A percentile compares a stretch with the other conserved stretches of the same genome.
Conservation (phyloP, 2,888 invertebrate genomes). For the Chorisops tibialis region DNA sequence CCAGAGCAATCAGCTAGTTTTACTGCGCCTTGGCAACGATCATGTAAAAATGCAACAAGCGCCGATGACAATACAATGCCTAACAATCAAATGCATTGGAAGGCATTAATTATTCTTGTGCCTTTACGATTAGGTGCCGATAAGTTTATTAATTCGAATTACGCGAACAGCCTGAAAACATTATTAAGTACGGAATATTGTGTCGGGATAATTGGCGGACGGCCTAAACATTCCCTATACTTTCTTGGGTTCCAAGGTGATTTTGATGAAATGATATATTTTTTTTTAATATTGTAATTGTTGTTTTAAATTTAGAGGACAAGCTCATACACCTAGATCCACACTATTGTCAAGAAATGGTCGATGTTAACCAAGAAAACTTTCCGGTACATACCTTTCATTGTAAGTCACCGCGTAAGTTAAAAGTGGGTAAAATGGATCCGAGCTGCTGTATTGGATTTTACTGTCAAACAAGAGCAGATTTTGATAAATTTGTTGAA, state of each 20-base stretch:
- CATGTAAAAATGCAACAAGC: slow-evolving; percentile 14
- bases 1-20: slow-evolving; percentile 44
- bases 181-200: slow-evolving; percentile 77
- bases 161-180: slow-evolving; percentile 77
- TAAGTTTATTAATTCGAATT: slow-evolving; percentile 72
- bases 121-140: slow-evolving; percentile 86
- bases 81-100: slow-evolving; percentile 56
- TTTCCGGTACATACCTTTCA: slow-evolving; percentile 79
- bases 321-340: slow-evolving; percentile 90
- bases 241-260: slow-evolving; percentile 85
- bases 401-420: slow-evolving; percentile 80
- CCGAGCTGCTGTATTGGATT: slow-evolving; percentile 91
- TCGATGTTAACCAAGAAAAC: slow-evolving; percentile 76
- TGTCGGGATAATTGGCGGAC: slow-evolving; percentile 89
- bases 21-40: slow-evolving; percentile 31
- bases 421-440: slow-evolving; percentile 82
- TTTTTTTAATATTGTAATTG: slow-evolving; percentile 4
- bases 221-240: slow-evolving; percentile 89
- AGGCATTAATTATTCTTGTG: slow-evolving; percentile 75
- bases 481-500: slow-evolving; percentile 73
- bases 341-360: slow-evolving; percentile 89
- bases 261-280: not conserved
- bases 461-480: slow-evolving; percentile 71
- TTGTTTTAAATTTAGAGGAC: slow-evolving; percentile 60
- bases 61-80: slow-evolving; percentile 10